phyloP scores from a whole-genome alignment of 2,888 invertebrate genomes.

The Belgica antarctica region DNA sequence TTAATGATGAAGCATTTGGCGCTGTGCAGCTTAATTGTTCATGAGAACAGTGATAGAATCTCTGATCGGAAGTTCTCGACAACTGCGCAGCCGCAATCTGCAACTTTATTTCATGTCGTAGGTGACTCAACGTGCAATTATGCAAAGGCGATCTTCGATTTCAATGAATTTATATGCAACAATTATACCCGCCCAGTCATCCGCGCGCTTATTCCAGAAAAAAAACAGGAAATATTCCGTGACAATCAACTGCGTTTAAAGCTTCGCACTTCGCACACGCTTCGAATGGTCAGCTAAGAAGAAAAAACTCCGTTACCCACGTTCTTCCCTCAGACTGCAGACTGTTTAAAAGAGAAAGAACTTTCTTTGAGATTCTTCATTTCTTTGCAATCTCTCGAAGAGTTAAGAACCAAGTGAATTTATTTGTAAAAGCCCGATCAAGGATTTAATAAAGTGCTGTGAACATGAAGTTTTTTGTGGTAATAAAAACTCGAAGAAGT shows the following conservation, averaged over 20 bases:
- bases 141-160: neutral
- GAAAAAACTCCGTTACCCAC: neutral
- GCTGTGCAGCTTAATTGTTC: neutral
- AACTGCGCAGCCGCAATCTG: neutral
- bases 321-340: neutral
- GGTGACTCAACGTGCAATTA: neutral
- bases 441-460: slow-evolving; percentile 6
- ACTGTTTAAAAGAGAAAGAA: slow-evolving; percentile 39
- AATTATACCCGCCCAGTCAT: neutral
- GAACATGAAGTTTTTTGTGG: neutral
- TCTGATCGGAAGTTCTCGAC: neutral
- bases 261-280: too few relatives aligned
- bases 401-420: slow-evolving; percentile 13
- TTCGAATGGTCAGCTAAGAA: too few relatives aligned
- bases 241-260: too few relatives aligned
- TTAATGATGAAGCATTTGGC: neutral
- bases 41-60: too few relatives aligned
- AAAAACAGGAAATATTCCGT: neutral
- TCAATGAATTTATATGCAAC: neutral
- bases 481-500: neutral
- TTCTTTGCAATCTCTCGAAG: slow-evolving; percentile 2
- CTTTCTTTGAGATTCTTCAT: slow-evolving; percentile 34
- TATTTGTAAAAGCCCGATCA: neutral
- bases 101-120: neutral
- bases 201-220: neutral